Evolutionary conservation across 1,140 invertebrate species (phyloP).

Genomic region (Theocolax elegans): DNA sequence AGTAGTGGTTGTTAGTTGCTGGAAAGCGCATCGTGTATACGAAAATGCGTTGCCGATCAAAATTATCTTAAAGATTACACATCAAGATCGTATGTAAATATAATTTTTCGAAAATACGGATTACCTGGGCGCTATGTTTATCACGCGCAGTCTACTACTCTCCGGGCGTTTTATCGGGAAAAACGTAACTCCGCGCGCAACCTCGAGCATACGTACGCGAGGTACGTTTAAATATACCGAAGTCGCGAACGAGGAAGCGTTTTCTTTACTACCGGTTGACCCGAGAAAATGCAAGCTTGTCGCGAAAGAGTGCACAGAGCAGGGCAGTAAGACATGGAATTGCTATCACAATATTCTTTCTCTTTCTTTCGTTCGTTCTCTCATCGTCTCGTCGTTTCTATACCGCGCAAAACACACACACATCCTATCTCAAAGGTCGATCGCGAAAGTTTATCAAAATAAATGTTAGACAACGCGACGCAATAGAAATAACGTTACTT

Average conservation of each 20-base stretch:
- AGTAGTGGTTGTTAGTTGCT: conserved; percentile 8
- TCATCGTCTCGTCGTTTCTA: conserved; percentile 31
- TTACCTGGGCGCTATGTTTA: conserved; percentile 46
- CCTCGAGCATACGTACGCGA: background rate
- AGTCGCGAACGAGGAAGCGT: conserved; percentile 26
- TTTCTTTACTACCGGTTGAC: conserved; percentile 14
- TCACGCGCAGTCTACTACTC: conserved; percentile 58
- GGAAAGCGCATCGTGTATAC: conserved; percentile 1
- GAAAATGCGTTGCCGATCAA: conserved; percentile 5
- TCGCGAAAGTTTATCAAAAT: background rate
- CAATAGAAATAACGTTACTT: too few species aligned
- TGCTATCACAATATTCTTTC: conserved; percentile 48
- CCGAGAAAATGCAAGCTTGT: conserved; percentile 35
- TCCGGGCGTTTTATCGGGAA: conserved; percentile 53
- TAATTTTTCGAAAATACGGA: conserved; percentile 43
- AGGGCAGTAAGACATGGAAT: conserved; percentile 52
- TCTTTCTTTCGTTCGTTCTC: conserved; percentile 28
- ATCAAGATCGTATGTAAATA: conserved; percentile 43
- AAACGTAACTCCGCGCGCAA: conserved; percentile 27
- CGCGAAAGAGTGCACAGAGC: conserved; percentile 46
- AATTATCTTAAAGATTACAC: conserved; percentile 43
- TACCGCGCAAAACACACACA: background rate
- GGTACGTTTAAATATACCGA: background rate
- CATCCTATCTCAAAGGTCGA: background rate
- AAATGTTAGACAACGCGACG: too few species aligned